These are phyloP conservation scores for Lampris megalopsis DNA, from an alignment of 2,113 vertebrate species.

Conservation along the genomic window DNA sequence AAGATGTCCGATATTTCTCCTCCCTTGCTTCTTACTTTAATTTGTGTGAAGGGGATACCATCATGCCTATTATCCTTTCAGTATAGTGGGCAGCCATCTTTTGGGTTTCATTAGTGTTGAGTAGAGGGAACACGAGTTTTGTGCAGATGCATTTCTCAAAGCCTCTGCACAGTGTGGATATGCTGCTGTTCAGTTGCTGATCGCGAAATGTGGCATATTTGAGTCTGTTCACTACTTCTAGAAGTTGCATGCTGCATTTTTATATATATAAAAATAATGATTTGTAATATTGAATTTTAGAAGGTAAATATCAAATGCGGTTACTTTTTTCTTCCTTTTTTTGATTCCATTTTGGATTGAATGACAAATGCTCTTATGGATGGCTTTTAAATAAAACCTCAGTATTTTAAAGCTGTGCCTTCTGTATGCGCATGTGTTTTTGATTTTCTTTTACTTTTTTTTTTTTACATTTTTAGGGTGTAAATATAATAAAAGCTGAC, in stretches of 20 bases:
- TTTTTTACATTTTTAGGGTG: neutral
- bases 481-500: neutral
- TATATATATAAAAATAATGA: conserved; percentile 1
- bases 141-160: neutral
- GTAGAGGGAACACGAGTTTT: neutral
- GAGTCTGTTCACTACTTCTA: neutral
- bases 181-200: conserved; percentile 23
- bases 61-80: conserved; percentile 1
- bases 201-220: conserved; percentile 12
- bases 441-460: neutral
- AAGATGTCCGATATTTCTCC: conserved; percentile 7
- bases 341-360: neutral
- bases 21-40: neutral
- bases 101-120: neutral
- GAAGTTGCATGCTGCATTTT: conserved; percentile 51
- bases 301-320: conserved; percentile 1
- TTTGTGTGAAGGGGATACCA: conserved; percentile 7
- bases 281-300: conserved; percentile 49
- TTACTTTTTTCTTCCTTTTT: conserved; percentile 12
- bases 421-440: neutral
- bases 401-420: conserved; percentile 34
- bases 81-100: neutral
- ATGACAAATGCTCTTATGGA: conserved; percentile 29
- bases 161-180: conserved; percentile 1
- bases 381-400: conserved; percentile 69